Percentiles rank a stretch among this genome's conserved stretches.
phyloP scores from a whole-genome alignment of 2,113 vertebrate species.

The Coturnix japonica region DNA sequence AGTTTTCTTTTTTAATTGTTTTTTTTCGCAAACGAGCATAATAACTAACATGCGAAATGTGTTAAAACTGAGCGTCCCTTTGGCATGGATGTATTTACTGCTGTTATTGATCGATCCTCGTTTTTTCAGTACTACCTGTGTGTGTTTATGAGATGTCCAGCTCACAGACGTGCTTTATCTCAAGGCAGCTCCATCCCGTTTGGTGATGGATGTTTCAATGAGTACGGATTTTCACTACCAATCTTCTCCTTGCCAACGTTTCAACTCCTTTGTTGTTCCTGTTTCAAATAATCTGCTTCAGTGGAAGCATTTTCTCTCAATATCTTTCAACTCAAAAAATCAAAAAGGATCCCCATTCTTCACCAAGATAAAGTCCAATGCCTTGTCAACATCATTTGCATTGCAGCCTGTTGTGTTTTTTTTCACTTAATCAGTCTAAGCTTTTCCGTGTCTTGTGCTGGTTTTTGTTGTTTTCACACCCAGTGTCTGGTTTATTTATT shows the following conservation, averaged over 20 bases:
- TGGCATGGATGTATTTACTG: accelerated
- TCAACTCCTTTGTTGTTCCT: neutral
- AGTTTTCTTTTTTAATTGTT: neutral
- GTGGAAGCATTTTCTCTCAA: neutral
- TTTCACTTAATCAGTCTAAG: neutral
- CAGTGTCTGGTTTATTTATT: neutral
- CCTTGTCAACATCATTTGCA: neutral
- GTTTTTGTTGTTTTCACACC: neutral
- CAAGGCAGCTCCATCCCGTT: neutral
- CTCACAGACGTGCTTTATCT: neutral
- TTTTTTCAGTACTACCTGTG: neutral
- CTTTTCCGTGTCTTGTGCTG: neutral
- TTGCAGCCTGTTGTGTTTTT: neutral
- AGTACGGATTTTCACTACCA: neutral
- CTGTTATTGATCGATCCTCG: neutral
- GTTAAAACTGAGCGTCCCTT: accelerated
- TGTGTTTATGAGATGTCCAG: neutral
- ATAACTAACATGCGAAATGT: accelerated
- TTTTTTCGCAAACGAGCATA: neutral
- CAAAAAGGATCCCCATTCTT: neutral
- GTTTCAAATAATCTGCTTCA: neutral
- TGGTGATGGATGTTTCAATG: neutral
- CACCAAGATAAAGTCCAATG: neutral
- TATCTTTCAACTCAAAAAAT: neutral
- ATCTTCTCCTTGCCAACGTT: neutral